A percentile compares a stretch with the other conserved stretches of the same genome.
Evolutionary conservation across 2,113 vertebrate species (phyloP).

Genomic region (Melanotaenia duboulayi): DNA sequence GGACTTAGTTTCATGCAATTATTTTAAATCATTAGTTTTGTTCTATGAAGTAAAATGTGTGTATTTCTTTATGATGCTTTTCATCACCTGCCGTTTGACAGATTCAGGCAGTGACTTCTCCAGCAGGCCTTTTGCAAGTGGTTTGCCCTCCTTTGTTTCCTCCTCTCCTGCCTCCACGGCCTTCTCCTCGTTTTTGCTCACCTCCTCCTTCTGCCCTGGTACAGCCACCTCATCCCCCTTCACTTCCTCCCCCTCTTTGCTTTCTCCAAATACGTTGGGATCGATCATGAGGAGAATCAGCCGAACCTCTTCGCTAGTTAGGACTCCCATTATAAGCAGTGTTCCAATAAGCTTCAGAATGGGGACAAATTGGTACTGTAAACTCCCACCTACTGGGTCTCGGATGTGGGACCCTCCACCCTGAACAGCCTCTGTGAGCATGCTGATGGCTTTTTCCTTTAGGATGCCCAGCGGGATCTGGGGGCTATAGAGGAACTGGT

Average conservation of each 20-base stretch:
- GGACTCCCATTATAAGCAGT: constrained; percentile 91
- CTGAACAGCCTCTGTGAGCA: constrained; percentile 94
- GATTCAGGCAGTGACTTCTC: constrained; percentile 94
- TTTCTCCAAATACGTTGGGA: constrained; percentile 91
- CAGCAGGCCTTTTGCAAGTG: constrained; percentile 87
- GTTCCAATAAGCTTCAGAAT: constrained; percentile 95
- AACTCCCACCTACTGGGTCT: constrained; percentile 93
- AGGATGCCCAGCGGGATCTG: constrained; percentile 90
- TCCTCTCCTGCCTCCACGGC: constrained; percentile 91
- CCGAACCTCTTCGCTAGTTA: constrained; percentile 91
- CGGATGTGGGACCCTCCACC: constrained; percentile 92
- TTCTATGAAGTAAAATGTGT: constrained; percentile 7
- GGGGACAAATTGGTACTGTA: constrained; percentile 95
- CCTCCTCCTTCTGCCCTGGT: constrained; percentile 85
- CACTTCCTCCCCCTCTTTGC: constrained; percentile 79
- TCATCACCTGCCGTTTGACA: constrained; percentile 93
- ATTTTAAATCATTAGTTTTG: constrained; percentile 10
- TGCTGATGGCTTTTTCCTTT: constrained; percentile 93
- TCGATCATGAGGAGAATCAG: constrained; percentile 93
- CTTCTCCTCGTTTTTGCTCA: constrained; percentile 82
- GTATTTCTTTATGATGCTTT: not conserved
- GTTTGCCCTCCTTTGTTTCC: constrained; percentile 86
- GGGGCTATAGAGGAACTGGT: constrained; percentile 87
- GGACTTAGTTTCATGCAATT: constrained; percentile 3
- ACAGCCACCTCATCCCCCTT: constrained; percentile 55